phyloP scores from a whole-genome alignment of 2,797 vertebrate genomes.

The Oreonectes daqikongensis region DNA sequence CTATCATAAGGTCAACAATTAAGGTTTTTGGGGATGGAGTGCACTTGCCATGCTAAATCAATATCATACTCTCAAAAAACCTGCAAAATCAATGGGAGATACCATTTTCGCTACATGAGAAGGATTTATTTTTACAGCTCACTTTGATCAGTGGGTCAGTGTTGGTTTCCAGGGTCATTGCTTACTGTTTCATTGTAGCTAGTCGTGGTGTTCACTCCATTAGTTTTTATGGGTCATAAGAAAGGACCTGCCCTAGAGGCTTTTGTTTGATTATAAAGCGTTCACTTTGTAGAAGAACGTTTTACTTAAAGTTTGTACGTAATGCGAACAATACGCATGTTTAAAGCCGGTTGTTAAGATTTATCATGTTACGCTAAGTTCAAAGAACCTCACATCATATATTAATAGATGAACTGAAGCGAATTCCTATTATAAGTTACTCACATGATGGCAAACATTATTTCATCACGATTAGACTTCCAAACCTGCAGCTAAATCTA shows the following conservation, averaged over 20 bases:
- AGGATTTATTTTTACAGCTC: slow-evolving; percentile 46
- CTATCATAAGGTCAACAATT: neutral
- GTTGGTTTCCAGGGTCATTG: slow-evolving; percentile 50
- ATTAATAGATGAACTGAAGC: slow-evolving; percentile 21
- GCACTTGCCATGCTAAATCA: neutral
- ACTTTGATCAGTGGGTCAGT: slow-evolving; percentile 60
- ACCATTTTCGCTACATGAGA: neutral
- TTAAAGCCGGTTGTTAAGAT: slow-evolving; percentile 43
- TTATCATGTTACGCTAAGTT: slow-evolving; percentile 11
- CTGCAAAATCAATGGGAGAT: slow-evolving; percentile 7
- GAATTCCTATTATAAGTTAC: neutral
- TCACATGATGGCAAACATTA: neutral
- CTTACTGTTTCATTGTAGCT: slow-evolving; percentile 52
- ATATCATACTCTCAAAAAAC: neutral
- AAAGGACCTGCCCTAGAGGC: slow-evolving; percentile 48
- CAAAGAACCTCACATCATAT: slow-evolving; percentile 37
- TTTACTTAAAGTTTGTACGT: slow-evolving; percentile 35
- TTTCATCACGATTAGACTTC: slow-evolving; percentile 14
- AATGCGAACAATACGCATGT: slow-evolving; percentile 33
- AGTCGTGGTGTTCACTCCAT: slow-evolving; percentile 56
- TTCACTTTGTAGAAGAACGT: slow-evolving; percentile 47
- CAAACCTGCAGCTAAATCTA: slow-evolving; percentile 1
- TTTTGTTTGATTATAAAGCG: slow-evolving; percentile 57
- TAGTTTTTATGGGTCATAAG: slow-evolving; percentile 59
- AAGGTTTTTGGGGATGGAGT: neutral